Base-by-base conservation (phyloP, 2,888 invertebrate genomes). In the Ectemnius lituratus region DNA sequence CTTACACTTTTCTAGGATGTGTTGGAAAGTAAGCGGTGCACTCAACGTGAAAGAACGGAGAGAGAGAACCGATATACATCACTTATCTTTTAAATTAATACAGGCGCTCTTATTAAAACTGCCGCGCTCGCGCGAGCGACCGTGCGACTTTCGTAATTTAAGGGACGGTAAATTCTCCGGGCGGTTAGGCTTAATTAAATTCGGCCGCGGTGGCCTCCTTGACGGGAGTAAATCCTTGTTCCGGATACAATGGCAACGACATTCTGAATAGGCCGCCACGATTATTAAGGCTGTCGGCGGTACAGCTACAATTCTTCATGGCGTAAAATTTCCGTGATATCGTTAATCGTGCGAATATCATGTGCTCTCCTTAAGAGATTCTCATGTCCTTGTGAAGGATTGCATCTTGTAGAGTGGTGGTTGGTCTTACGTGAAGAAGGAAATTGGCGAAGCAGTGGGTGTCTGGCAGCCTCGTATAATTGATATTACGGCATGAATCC, bases 1-100 rank as follows among this genome's bases (percentile, higher is more conserved):
- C 23, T 27, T 47, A 56, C 60, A 62, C 58, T 68, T 60, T 37
- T 37, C 37, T 37, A 37, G 37, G 11, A 6, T 6, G 37, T 37
- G 37, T 37, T 37, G 37, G 74, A 72, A 75, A 71, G 76, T 80
- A 80, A 82, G 80, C 80, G 76, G 83, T 80, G 78, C 73, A 75
- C 74, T 62, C 70, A 62, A 74, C 78, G n/a, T 27, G 8, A 68
- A 69, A 66, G 71, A 68, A 64, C 62, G 61, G 65, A 62, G 56
- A 75, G 71, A 61, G 68, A 62, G 65, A 61, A 46, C 70, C 70
- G 78, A 73, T 70, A 60, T 74, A 73, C 73, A 61, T 80, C 75
- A 67, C 73, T 73, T 78, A 69, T 76, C 69, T 69, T 73, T 70
- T 68, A 75, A 80, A 83, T 80, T 82, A 83, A 79, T 83, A 76